Conservation (phyloP, 2,888 invertebrate genomes). For the Flexamia atlantica region DNA sequence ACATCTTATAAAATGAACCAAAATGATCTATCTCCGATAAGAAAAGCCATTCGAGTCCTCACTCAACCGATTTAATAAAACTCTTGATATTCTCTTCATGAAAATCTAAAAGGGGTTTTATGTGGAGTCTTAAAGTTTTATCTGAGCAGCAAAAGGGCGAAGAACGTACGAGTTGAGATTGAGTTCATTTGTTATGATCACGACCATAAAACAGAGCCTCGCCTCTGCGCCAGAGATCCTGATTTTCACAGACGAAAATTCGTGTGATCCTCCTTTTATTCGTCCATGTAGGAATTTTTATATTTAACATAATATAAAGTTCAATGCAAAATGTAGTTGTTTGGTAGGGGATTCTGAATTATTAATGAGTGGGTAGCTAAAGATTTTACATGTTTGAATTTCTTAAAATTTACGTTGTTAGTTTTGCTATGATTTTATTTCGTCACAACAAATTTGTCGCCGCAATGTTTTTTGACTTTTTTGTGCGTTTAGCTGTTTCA, state of each 20-base stretch:
- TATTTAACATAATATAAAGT: background rate
- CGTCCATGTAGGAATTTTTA: background rate
- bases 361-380: too few relatives aligned
- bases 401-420: too few relatives aligned
- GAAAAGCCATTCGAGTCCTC: background rate
- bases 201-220: conserved; percentile 49
- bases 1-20: too few relatives aligned
- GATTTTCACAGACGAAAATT: conserved; percentile 5
- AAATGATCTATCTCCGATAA: too few relatives aligned
- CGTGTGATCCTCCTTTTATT: conserved; percentile 11
- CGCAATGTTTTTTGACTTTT: too few relatives aligned
- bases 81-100: conserved; percentile 18
- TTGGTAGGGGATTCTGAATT: too few relatives aligned
- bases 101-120: conserved; percentile 33
- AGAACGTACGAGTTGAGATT: conserved; percentile 55
- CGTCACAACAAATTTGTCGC: too few relatives aligned
- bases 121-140: conserved; percentile 56
- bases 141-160: conserved; percentile 41
- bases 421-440: too few relatives aligned
- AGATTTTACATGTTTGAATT: too few relatives aligned
- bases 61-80: conserved; percentile 10
- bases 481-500: too few relatives aligned
- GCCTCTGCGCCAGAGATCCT: conserved; percentile 19
- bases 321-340: too few relatives aligned
- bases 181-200: conserved; percentile 59